Conservation (phyloP, 2,888 invertebrate species). For the Ypsolopha sequella region DNA sequence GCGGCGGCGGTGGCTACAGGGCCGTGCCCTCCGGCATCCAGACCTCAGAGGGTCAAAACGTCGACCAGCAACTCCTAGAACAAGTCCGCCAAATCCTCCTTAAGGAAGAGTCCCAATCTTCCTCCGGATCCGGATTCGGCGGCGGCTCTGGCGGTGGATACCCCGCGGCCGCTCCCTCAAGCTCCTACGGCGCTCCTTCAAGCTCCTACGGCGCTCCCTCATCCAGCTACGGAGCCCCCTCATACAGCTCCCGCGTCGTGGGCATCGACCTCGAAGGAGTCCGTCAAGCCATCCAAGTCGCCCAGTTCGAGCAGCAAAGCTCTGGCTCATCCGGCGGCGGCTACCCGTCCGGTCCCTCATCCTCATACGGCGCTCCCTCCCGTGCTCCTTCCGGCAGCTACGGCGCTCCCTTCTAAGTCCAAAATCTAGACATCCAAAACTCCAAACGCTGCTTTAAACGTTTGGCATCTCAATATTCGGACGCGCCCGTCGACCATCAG, state of each 20-base stretch:
- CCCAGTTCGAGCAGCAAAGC: constrained; percentile 82
- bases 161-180: constrained; percentile 67
- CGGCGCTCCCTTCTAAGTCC: constrained; percentile 73
- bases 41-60: constrained; percentile 86
- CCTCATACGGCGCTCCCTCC: constrained; percentile 71
- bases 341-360: constrained; percentile 66
- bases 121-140: constrained; percentile 56
- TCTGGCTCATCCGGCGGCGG: constrained; percentile 39
- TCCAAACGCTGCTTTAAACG: constrained; percentile 16
- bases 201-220: constrained; percentile 57
- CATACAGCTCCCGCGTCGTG: constrained; percentile 75
- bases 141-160: constrained; percentile 38
- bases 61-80: constrained; percentile 84
- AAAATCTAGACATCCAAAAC: constrained; percentile 12
- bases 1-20: constrained; percentile 79
- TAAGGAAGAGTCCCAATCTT: constrained; percentile 80
- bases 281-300: constrained; percentile 89
- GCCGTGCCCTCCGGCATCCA: constrained; percentile 84
- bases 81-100: constrained; percentile 88
- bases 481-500: constrained; percentile 28
- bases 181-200: constrained; percentile 5
- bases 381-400: constrained; percentile 76
- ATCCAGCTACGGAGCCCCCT: constrained; percentile 70
- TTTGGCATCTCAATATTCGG: constrained; percentile 36
- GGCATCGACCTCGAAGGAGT: constrained; percentile 89